Percentiles rank a stretch among this genome's conserved stretches.
Evolutionary conservation across 1,140 invertebrate species (phyloP).

Genomic region (Melipona quadrifasciata): DNA sequence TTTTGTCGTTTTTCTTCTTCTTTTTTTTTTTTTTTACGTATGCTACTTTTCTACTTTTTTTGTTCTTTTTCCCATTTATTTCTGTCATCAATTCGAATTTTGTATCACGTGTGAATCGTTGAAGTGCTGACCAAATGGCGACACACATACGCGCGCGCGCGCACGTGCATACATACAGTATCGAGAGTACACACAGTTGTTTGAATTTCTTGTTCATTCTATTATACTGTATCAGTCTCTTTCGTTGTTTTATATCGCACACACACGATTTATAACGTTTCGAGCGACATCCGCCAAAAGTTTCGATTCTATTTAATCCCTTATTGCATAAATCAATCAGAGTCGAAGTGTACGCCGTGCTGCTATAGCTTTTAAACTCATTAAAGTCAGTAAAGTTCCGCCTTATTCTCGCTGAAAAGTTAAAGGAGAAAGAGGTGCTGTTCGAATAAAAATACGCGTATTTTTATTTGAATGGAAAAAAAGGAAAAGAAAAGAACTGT

Average conservation of each 20-base stretch:
- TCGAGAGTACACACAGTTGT: slow-evolving; percentile 6
- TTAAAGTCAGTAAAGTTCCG: no score
- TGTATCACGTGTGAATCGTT: slow-evolving; percentile 32
- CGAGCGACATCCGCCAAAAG: background rate
- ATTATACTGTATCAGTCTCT: background rate
- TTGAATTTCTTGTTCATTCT: slow-evolving; percentile 3
- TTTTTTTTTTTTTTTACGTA: background rate
- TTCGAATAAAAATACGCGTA: background rate
- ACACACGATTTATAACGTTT: slow-evolving; percentile 22
- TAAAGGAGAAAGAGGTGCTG: background rate
- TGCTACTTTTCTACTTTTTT: background rate
- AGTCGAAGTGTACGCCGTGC: background rate
- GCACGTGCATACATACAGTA: slow-evolving; percentile 20
- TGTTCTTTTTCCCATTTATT: slow-evolving; percentile 16
- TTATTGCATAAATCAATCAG: slow-evolving; percentile 10
- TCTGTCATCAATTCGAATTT: background rate
- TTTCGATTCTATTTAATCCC: slow-evolving; percentile 11
- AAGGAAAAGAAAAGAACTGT: background rate
- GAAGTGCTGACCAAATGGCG: background rate
- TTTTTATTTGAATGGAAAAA: background rate
- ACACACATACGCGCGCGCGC: background rate
- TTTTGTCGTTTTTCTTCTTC: slow-evolving; percentile 46
- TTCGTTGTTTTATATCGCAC: slow-evolving; percentile 21
- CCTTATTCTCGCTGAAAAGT: background rate
- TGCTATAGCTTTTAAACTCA: background rate